phyloP scores from a whole-genome alignment of 2,797 vertebrate genomes.

The Parotocinclus haroldoi region DNA sequence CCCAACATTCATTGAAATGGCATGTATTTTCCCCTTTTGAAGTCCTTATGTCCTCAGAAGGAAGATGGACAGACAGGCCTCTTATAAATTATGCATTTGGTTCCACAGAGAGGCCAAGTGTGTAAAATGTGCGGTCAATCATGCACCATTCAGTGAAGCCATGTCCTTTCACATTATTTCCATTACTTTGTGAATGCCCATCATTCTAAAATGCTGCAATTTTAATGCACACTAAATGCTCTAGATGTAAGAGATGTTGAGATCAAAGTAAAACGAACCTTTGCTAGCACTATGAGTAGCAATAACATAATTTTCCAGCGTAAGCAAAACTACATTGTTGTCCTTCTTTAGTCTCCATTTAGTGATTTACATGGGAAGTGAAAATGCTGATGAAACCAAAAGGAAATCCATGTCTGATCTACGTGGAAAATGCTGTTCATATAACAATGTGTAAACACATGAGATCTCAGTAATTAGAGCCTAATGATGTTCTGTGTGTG shows the following conservation, averaged over 20 bases:
- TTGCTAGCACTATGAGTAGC: too few relatives aligned
- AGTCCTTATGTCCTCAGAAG: conserved; percentile 18
- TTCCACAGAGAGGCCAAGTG: conserved; percentile 44
- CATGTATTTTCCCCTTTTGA: conserved; percentile 21
- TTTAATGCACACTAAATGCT: neutral
- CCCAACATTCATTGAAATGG: conserved; percentile 29
- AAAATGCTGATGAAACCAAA: conserved; percentile 11
- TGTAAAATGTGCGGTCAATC: conserved; percentile 35
- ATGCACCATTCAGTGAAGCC: conserved; percentile 27
- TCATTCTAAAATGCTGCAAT: conserved; percentile 21
- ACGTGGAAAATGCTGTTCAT: neutral
- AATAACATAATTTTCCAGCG: too few relatives aligned
- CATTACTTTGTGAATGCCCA: conserved; percentile 33
- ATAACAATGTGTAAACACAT: neutral
- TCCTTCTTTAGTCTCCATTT: neutral
- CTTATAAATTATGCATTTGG: conserved; percentile 45
- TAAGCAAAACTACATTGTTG: neutral
- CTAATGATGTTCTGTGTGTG: neutral
- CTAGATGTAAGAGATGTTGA: too few relatives aligned
- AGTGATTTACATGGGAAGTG: conserved; percentile 14
- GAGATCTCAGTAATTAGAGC: neutral
- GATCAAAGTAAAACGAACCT: too few relatives aligned
- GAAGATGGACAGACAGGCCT: conserved; percentile 17
- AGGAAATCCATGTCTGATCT: neutral
- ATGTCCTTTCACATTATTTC: conserved; percentile 34